Evolutionary conservation across 2,888 invertebrate species (phyloP), one percentile per base, ranked within the genome.

Genomic region (Xestia sexstrigata): DNA sequence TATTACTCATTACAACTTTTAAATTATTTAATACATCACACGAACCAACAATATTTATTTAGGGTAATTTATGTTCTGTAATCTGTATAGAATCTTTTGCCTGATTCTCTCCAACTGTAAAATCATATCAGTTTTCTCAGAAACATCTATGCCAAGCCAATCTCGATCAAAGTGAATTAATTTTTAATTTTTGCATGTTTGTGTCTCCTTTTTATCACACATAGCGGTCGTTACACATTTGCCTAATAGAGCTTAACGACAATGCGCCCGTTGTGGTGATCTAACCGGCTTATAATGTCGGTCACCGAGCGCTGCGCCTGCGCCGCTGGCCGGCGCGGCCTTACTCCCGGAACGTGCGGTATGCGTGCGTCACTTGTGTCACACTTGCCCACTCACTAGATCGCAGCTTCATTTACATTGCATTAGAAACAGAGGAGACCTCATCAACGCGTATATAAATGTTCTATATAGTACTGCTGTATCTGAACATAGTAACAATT

Each of bases 311-410:
- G 73, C 79, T 76, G 80, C 76, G 80, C 79, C 65, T 60, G 76
- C 85, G 79, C 79, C 55, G 63, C 68, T 55, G 30, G 30, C 69
- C 81, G 66, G 52, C 17, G 35, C 62, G 62, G 73, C 76, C 66
- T 71, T 82, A 81, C 82, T 77, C 74, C 82, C 83, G 82, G 82
- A 77, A 78, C 85, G 90, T 88, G 89, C 89, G 90, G 88, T 90
- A 89, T 89, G 90, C 84, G 79, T 86, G 89, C 65, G 83, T 88
- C 81, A 92, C 88, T 90, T 92, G 84, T 81, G 74, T 83, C 83
- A 81, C 80, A 79, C 82, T 81, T 79, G 79, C 84, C 84, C 82
- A 84, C 83, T 85, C 82, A 85, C 84, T 87, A 86, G 82, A 82
- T 84, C 81, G 82, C 75, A 70, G 75, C 62, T 73, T 79, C 83